These are phyloP conservation scores for Hemiscyllium ocellatum DNA, from an alignment of 2,113 vertebrate species.

Conservation along the genomic window DNA sequence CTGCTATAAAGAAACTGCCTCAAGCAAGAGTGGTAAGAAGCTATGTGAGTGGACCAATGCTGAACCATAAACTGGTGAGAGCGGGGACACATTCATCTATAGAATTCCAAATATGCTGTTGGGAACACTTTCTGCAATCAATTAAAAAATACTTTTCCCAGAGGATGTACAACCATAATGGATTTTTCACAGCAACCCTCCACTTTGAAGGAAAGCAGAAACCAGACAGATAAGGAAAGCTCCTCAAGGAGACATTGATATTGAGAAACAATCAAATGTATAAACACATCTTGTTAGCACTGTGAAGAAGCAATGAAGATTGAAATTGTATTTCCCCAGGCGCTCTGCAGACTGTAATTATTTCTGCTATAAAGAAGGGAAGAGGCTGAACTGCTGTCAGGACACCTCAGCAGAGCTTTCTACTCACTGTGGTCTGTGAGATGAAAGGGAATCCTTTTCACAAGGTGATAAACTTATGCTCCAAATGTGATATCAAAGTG, in stretches of 20 bases:
- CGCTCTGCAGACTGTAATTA: background rate
- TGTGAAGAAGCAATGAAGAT: background rate
- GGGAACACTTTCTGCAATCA: background rate
- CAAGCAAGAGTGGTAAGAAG: background rate
- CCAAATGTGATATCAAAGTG: background rate
- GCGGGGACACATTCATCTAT: background rate
- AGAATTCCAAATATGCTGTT: background rate
- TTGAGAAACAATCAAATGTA: background rate
- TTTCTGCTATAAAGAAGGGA: background rate
- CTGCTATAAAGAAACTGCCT: background rate
- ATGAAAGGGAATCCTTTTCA: background rate
- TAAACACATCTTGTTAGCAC: conserved; percentile 6
- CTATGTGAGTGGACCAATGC: background rate
- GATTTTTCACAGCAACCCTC: background rate
- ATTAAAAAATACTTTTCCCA: background rate
- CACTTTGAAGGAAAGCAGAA: background rate
- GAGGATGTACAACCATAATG: background rate
- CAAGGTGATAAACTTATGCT: background rate
- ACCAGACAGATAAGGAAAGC: background rate
- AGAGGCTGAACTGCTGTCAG: background rate
- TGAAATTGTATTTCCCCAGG: background rate
- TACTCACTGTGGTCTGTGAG: background rate
- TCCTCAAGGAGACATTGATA: background rate
- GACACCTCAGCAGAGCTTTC: background rate
- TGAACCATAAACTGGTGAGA: background rate